These are phyloP conservation scores for Clamator glandarius DNA, from an alignment of 2,797 vertebrate species.

Conservation along the genomic window DNA sequence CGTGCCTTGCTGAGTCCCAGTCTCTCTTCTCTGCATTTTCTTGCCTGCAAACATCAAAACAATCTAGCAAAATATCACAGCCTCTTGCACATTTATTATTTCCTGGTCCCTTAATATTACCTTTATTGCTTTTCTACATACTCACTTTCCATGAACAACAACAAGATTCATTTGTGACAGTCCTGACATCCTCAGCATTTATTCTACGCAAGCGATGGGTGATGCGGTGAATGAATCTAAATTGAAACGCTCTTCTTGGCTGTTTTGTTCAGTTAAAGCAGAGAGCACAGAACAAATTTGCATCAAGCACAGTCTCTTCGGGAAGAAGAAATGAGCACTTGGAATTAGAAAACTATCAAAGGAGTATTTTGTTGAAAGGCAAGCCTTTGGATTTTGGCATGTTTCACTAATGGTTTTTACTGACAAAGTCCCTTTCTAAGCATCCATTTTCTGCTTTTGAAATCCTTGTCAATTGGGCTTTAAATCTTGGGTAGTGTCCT, in stretches of 20 bases:
- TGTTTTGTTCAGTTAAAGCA: conserved; percentile 62
- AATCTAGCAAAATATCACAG: not conserved
- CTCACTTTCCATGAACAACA: conserved; percentile 46
- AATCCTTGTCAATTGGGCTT: conserved; percentile 70
- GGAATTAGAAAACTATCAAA: conserved; percentile 75
- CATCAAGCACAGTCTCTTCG: conserved; percentile 67
- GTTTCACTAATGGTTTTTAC: conserved; percentile 69
- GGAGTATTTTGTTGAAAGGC: conserved; percentile 64
- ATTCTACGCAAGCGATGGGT: conserved; percentile 57
- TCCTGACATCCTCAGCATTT: conserved; percentile 63
- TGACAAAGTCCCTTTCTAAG: conserved; percentile 65
- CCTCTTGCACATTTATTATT: conserved; percentile 30
- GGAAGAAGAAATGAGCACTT: conserved; percentile 70
- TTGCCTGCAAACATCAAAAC: not conserved
- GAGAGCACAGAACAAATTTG: conserved; percentile 68
- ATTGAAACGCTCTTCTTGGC: conserved; percentile 64
- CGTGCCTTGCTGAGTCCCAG: not conserved
- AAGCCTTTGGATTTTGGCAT: conserved; percentile 69
- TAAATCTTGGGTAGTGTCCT: conserved; percentile 70
- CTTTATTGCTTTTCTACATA: conserved; percentile 60
- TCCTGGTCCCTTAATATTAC: conserved; percentile 35
- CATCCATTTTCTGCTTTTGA: conserved; percentile 65
- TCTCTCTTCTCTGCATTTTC: not conserved
- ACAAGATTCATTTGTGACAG: conserved; percentile 72
- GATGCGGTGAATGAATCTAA: conserved; percentile 63